Conservation (phyloP, 2,113 vertebrate species). For the Callospermophilus lateralis region DNA sequence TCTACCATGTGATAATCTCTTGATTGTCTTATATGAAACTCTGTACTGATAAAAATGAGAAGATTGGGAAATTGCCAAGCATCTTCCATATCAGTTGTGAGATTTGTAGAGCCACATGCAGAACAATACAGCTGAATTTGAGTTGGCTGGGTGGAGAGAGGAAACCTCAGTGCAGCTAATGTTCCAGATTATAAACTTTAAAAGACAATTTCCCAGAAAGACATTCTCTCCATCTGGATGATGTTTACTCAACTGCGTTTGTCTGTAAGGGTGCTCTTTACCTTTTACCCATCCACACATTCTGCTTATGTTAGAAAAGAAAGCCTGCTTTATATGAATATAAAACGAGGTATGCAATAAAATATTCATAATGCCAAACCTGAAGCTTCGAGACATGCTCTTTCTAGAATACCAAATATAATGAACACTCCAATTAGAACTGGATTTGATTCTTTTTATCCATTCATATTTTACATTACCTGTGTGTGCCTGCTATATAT, state of each 20-base stretch:
- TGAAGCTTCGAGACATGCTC: constrained; percentile 23
- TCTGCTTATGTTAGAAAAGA: constrained; percentile 52
- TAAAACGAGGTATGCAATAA: constrained; percentile 68
- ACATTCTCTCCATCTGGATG: not conserved
- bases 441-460: constrained; percentile 4
- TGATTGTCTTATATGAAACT: not conserved
- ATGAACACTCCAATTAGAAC: constrained; percentile 70
- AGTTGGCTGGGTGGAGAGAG: not conserved
- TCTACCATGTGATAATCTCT: not conserved
- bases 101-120: not conserved
- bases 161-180: not conserved
- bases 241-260: not conserved
- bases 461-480: constrained; percentile 64
- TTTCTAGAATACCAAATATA: constrained; percentile 75
- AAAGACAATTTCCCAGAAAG: constrained; percentile 20
- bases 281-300: not conserved
- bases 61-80: not conserved
- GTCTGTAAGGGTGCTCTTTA: constrained; percentile 15
- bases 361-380: constrained; percentile 77
- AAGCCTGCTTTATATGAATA: constrained; percentile 55
- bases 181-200: constrained; percentile 13
- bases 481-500: constrained; percentile 69
- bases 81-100: not conserved
- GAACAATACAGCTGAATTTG: not conserved
- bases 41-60: not conserved